phyloP scores from a whole-genome alignment of 2,113 vertebrate genomes.

The Hippolais icterina region DNA sequence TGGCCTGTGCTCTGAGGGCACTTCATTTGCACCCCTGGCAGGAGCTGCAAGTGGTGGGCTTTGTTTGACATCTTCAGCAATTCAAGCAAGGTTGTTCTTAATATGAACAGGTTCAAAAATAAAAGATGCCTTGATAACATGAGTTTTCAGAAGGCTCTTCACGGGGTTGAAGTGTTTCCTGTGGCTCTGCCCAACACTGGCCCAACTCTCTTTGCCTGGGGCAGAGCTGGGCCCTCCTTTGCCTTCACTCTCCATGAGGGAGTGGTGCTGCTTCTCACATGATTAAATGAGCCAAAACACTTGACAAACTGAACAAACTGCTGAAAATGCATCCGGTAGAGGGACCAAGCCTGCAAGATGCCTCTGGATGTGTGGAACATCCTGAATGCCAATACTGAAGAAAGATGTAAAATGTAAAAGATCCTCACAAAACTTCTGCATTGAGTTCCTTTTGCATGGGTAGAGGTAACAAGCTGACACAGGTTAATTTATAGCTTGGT shows the following conservation, averaged over 20 bases:
- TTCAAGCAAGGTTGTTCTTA: background rate
- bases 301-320: background rate
- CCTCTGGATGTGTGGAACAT: background rate
- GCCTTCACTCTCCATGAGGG: background rate
- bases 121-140: background rate
- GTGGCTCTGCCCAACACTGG: background rate
- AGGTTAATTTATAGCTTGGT: constrained; percentile 46
- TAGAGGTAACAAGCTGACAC: background rate
- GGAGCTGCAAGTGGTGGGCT: background rate
- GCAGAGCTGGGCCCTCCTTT: background rate
- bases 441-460: background rate
- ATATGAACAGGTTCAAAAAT: background rate
- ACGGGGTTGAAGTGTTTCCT: background rate
- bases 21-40: background rate
- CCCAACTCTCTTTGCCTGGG: background rate
- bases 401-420: background rate
- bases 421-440: background rate
- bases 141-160: background rate
- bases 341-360: background rate
- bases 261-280: background rate
- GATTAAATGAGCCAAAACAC: background rate
- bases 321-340: background rate
- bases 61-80: background rate
- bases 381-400: background rate
- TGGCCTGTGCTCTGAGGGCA: background rate